Percentiles rank a stretch among this genome's conserved stretches.
These are phyloP conservation scores for Nesogale talazaci DNA, from an alignment of 2,113 vertebrate species.

Conservation along the genomic window DNA sequence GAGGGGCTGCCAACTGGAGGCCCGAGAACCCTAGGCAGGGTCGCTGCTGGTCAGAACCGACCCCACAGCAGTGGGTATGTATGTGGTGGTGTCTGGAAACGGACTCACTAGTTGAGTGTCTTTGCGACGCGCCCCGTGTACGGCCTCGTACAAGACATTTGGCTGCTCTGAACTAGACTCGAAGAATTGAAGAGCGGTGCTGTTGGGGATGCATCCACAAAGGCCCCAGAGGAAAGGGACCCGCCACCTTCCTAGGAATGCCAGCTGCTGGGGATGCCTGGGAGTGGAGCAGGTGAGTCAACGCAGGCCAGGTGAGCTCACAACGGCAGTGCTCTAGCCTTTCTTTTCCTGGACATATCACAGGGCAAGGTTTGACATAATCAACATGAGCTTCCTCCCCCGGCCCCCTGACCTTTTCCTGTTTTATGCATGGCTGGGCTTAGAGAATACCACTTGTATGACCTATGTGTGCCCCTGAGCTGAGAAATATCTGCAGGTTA, in stretches of 20 bases:
- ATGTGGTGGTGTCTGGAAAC: too few species aligned
- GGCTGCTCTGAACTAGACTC: too few species aligned
- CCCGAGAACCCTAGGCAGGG: background rate
- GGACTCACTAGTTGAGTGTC: too few species aligned
- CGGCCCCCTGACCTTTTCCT: background rate
- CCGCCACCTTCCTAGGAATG: background rate
- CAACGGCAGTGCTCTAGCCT: background rate
- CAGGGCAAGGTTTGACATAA: background rate
- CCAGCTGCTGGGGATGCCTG: background rate
- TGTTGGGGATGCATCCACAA: background rate
- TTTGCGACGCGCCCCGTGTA: too few species aligned
- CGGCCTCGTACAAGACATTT: too few species aligned
- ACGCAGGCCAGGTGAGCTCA: background rate
- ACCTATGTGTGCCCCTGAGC: background rate
- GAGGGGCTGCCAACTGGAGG: background rate
- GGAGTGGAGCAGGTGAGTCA: background rate
- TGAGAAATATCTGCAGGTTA: background rate
- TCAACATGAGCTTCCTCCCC: background rate
- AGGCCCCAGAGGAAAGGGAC: background rate
- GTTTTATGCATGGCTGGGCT: background rate
- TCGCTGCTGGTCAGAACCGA: too few species aligned
- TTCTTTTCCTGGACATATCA: background rate
- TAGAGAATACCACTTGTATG: background rate
- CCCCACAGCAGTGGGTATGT: too few species aligned
- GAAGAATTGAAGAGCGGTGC: background rate